These are phyloP conservation scores for Trichonephila clavipes DNA, from an alignment of 1,140 invertebrate genomes.

Conservation along the genomic window DNA sequence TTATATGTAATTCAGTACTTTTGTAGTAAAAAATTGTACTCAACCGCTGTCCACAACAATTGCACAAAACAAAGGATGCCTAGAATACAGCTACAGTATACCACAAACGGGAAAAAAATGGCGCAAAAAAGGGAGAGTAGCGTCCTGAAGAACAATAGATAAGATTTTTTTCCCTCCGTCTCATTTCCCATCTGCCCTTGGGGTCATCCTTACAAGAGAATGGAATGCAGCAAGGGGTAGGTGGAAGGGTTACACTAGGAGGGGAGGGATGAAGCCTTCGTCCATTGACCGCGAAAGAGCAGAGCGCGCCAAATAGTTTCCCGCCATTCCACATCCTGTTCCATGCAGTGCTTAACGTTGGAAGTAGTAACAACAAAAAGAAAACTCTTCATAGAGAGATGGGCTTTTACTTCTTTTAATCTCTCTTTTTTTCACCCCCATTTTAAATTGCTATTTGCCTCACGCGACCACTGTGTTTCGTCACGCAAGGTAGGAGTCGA, in stretches of 20 bases:
- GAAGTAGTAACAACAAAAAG: background rate
- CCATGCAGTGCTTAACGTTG: slow-evolving; percentile 37
- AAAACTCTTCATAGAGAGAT: background rate
- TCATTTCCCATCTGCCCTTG: background rate
- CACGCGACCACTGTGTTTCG: slow-evolving; percentile 29
- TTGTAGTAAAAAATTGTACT: too few relatives aligned
- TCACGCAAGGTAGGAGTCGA: slow-evolving; percentile 8
- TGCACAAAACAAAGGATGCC: too few relatives aligned
- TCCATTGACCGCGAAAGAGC: slow-evolving; percentile 50
- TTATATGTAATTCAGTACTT: too few relatives aligned
- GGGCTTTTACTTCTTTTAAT: slow-evolving; percentile 21
- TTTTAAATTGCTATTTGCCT: slow-evolving; percentile 13
- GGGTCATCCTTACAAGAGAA: slow-evolving; percentile 42
- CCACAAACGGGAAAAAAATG: too few relatives aligned
- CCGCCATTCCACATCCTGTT: slow-evolving; percentile 66
- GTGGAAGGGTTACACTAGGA: background rate
- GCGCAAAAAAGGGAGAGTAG: background rate
- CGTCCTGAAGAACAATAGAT: slow-evolving; percentile 25
- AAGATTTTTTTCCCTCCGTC: background rate
- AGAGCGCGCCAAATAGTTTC: slow-evolving; percentile 56
- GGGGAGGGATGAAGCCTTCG: background rate
- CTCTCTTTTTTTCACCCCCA: background rate
- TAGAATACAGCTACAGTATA: too few relatives aligned
- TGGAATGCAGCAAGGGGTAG: slow-evolving; percentile 40
- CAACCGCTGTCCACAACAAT: too few relatives aligned